Percentiles rank a stretch among this genome's conserved stretches.
phyloP scores from a whole-genome alignment of 2,888 invertebrate genomes.

The Drosophila neonasuta region DNA sequence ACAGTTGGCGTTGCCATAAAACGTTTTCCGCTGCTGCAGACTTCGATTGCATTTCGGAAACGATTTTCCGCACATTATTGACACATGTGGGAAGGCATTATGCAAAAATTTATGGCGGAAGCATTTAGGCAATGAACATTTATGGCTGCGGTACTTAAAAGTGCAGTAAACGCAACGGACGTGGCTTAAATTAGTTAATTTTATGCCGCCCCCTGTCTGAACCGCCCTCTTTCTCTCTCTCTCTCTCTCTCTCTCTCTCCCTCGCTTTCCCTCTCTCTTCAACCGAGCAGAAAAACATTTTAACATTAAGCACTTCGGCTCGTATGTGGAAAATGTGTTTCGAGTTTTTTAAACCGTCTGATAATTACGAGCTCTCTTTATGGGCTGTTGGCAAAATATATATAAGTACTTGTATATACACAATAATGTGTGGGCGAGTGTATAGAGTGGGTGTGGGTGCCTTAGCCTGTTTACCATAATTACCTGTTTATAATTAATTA shows the following conservation, averaged over 20 bases:
- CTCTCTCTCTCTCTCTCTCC: neutral
- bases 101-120: slow-evolving; percentile 56
- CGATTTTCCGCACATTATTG: slow-evolving; percentile 59
- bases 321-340: slow-evolving; percentile 33
- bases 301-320: slow-evolving; percentile 38
- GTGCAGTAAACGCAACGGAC: slow-evolving; percentile 45
- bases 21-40: slow-evolving; percentile 40
- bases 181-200: slow-evolving; percentile 45
- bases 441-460: slow-evolving; percentile 19
- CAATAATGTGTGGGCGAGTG: neutral
- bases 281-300: slow-evolving; percentile 23
- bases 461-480: slow-evolving; percentile 73
- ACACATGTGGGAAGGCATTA: slow-evolving; percentile 55
- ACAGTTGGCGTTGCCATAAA: slow-evolving; percentile 34
- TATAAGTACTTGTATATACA: slow-evolving; percentile 25
- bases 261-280: neutral
- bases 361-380: slow-evolving; percentile 51
- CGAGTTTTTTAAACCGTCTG: slow-evolving; percentile 11
- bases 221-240: neutral
- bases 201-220: slow-evolving; percentile 20
- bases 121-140: slow-evolving; percentile 57
- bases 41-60: slow-evolving; percentile 36
- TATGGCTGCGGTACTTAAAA: slow-evolving; percentile 47
- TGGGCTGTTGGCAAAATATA: slow-evolving; percentile 29
- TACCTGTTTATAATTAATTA: slow-evolving; percentile 79